A percentile compares a stretch with the other conserved stretches of the same genome.
These are phyloP conservation scores for Cactoblastis cactorum DNA, from an alignment of 2,888 invertebrate genomes.

Conservation along the genomic window DNA sequence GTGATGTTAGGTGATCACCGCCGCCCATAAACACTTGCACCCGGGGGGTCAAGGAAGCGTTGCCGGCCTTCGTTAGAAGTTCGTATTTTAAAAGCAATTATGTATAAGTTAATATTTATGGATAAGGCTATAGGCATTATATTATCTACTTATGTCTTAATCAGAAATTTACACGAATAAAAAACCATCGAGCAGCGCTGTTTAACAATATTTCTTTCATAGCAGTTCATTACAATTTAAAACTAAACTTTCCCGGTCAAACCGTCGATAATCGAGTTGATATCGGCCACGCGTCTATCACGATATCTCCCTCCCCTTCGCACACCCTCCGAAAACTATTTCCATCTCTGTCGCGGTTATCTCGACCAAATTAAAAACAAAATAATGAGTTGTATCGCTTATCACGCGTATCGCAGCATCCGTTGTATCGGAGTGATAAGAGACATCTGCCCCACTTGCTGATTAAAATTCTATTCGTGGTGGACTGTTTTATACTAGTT, in stretches of 20 bases:
- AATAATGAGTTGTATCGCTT: slow-evolving; percentile 53
- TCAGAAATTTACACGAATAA: too few species aligned
- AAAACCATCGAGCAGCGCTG: too few species aligned
- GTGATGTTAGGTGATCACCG: too few species aligned
- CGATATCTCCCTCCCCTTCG: slow-evolving; percentile 30
- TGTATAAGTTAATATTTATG: too few species aligned
- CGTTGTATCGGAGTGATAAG: slow-evolving; percentile 37
- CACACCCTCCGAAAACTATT: slow-evolving; percentile 29
- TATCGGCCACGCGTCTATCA: slow-evolving; percentile 22
- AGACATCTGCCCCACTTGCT: not conserved
- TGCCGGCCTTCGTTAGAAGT: too few species aligned
- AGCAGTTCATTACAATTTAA: not conserved
- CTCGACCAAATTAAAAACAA: slow-evolving; percentile 59
- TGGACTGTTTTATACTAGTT: slow-evolving; percentile 1
- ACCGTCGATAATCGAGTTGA: slow-evolving; percentile 11
- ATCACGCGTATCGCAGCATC: slow-evolving; percentile 59
- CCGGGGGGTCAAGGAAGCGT: too few species aligned
- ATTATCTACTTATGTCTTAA: too few species aligned
- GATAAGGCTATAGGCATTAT: too few species aligned
- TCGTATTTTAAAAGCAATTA: too few species aligned
- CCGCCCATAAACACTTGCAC: too few species aligned
- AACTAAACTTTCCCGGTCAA: slow-evolving; percentile 12
- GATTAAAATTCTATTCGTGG: not conserved
- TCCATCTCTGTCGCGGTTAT: slow-evolving; percentile 41
- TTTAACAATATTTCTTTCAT: not conserved